Percentiles rank a stretch among this genome's conserved stretches.
These are phyloP conservation scores for Phyllotis vaccarum DNA, from an alignment of 2,797 vertebrate species.

Conservation along the genomic window DNA sequence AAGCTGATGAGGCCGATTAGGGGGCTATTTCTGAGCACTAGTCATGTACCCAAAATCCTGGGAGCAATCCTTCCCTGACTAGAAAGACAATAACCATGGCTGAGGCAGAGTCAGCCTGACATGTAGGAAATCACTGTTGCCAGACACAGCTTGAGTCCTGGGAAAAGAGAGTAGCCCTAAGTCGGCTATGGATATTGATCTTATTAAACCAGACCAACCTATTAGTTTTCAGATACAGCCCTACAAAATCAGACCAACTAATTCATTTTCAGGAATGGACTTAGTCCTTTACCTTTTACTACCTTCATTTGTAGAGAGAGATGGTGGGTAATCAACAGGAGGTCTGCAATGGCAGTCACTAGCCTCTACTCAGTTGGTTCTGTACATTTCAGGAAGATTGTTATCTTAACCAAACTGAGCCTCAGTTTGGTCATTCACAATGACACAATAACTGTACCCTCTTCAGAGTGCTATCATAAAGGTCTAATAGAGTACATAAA, in stretches of 20 bases:
- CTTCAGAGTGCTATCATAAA: neutral
- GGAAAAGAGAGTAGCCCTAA: neutral
- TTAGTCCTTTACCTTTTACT: neutral
- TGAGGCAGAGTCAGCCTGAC: neutral
- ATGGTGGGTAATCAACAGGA: neutral
- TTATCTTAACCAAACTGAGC: conserved; percentile 8
- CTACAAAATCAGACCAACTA: conserved; percentile 16
- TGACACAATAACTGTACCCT: neutral
- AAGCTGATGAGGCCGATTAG: conserved; percentile 82
- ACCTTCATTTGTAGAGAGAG: neutral
- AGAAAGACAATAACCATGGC: conserved; percentile 59
- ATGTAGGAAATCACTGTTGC: neutral
- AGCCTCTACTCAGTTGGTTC: neutral
- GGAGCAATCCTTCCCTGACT: conserved; percentile 28
- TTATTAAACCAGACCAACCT: conserved; percentile 29
- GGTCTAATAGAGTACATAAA: neutral
- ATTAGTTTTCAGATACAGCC: conserved; percentile 20
- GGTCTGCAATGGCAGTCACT: neutral
- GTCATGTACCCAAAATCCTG: conserved; percentile 51
- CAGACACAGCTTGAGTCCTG: neutral
- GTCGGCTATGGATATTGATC: conserved; percentile 17
- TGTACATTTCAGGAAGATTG: conserved; percentile 1
- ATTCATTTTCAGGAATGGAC: conserved; percentile 27
- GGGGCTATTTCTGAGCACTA: conserved; percentile 80
- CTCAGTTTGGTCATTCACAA: conserved; percentile 45